A percentile compares a stretch with the other conserved stretches of the same genome.
Conservation (phyloP, 30 jellyfish, hydroid and myxozoan genomes). For the Sanderia malayensis region DNA sequence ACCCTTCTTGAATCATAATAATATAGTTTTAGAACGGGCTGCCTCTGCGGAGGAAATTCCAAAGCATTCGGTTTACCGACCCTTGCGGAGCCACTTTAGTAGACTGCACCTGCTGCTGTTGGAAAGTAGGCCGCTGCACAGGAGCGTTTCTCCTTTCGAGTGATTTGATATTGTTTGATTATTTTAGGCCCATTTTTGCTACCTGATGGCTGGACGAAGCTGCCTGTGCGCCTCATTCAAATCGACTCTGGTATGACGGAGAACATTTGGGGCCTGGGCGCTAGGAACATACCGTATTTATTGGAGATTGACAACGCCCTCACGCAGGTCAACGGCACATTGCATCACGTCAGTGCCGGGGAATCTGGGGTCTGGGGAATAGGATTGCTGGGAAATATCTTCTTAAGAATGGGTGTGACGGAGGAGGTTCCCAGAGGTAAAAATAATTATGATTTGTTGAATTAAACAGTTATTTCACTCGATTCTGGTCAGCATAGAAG, state of each 20-base stretch:
- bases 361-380: constrained; percentile 92
- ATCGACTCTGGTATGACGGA: constrained; percentile 78
- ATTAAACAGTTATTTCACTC: too few relatives aligned
- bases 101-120: constrained; percentile 39
- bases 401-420: constrained; percentile 61
- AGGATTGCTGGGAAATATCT: constrained; percentile 76
- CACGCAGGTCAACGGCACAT: constrained; percentile 48
- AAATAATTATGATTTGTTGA: too few relatives aligned
- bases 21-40: too few relatives aligned
- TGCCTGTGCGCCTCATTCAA: constrained; percentile 69
- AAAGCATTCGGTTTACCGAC: neutral
- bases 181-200: constrained; percentile 21
- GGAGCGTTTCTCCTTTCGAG: too few relatives aligned
- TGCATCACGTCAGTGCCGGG: constrained; percentile 93
- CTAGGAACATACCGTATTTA: constrained; percentile 52
- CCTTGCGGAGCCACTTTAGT: neutral
- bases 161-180: neutral
- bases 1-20: too few relatives aligned
- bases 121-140: too few relatives aligned
- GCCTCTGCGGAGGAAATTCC: neutral
- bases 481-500: too few relatives aligned
- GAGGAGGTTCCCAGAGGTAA: constrained; percentile 57
- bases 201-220: constrained; percentile 85
- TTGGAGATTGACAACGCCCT: constrained; percentile 52
- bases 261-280: constrained; percentile 71